Evolutionary conservation across 1,140 invertebrate genomes (phyloP), one percentile per base, ranked within the genome.

Genomic region (Sitobion miscanthi): DNA sequence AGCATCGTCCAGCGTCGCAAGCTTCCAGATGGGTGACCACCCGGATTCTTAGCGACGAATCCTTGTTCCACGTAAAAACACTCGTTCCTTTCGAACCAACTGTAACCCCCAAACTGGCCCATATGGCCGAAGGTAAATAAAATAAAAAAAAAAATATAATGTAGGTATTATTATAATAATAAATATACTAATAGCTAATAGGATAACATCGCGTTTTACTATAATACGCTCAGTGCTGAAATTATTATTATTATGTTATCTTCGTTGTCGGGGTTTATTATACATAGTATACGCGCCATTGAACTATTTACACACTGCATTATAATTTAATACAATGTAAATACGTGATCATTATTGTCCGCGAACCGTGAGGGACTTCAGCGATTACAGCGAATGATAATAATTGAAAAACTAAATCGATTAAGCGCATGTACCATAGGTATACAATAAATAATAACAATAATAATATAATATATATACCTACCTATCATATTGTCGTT

Each of bases 321-420:
- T 38, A 38, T 38, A 7, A 83, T 5, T 21, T 21, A 25, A 14
- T 30, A 47, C 42, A 23, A 85, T 14, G 38, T 42, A 83, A 38
- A 38, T 42, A n/a, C 11, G 35, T 42, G 14, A 83, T 82, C 20
- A 83, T 83, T 21, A 82, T 82, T 83, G 77, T 83, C 17, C 35
- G n/a, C 35, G 17, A 35, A 83, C 77, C 77, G 35, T 21, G 35
- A 82, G 35, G 35, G 77, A 82, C 69, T 82, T 69, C 30, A 69
- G 62, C 62, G 62, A 77, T 77, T 77, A 35, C 62, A n/a, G 30
- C 14, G 42, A 42, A 77, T 17, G 62, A 77, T 77, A 77, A 54
- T 23, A n/a, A 83, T 83, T 83, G 77, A 83, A 83, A 38, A 83
- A 83, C 35, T 83, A 83, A 83, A 83, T 83, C 77, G 77, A 38